Base-by-base conservation (phyloP, 1,140 invertebrate genomes). In the Prorops nasuta region DNA sequence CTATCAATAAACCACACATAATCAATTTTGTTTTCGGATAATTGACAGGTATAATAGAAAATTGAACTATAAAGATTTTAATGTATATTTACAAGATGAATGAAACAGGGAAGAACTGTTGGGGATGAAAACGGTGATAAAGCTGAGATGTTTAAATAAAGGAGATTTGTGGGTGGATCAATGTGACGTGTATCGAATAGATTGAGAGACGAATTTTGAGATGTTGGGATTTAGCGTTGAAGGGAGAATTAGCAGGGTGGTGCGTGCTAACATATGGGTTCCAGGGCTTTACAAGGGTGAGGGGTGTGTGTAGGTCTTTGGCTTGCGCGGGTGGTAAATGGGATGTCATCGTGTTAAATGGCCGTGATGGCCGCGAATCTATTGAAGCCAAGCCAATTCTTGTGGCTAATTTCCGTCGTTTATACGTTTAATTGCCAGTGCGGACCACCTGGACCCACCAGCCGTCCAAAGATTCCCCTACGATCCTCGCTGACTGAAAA, bases 331-430 rank as follows among this genome's bases (percentile, higher is more conserved):
- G 59, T 62, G 58, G 59, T 57, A 60, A 62, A 62, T 62, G 58
- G 59, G 41, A 39, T 62, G 59, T 62, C 59, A 62, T 60, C 59
- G 59, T 62, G 59, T 60, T 60, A 73, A 71, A 62, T 56, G 63
- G 64, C 52, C 53, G 52, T 58, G 54, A 63, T 60, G 51, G 40
- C 36, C 53, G 21, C 22, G 40, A 40, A 56, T 50, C 50, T 32
- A 62, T 62, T 60, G 54, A 62, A 44, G 14, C 10, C 34, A 32
- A 49, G 19, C 43, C 58, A 62, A 60, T 62, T 62, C 59, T 62
- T 62, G 59, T 35, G 59, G 58, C 58, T 62, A 62, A 62, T 62
- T 62, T 60, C 24, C 44, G 35, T 39, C 59, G 54, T 62, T 62
- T 60, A 62, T 60, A 62, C 54, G 54, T 62, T 62, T 62, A 62